phyloP scores from a whole-genome alignment of 2,113 vertebrate species.

The Protobothrops mucrosquamatus region DNA sequence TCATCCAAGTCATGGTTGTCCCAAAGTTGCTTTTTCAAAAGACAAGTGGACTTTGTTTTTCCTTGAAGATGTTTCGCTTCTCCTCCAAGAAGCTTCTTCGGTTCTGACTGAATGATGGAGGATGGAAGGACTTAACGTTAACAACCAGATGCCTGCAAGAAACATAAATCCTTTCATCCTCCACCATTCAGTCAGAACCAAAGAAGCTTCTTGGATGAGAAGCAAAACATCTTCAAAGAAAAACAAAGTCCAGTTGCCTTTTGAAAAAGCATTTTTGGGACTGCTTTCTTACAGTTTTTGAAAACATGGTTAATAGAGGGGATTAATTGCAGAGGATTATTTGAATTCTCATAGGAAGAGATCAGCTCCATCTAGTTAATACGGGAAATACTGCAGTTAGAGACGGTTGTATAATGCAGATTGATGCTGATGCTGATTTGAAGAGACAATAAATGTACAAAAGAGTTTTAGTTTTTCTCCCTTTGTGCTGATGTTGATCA shows the following conservation, averaged over 20 bases:
- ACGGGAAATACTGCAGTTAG: not conserved
- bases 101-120: too few relatives aligned
- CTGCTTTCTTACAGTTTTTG: not conserved
- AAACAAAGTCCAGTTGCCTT: not conserved
- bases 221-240: not conserved
- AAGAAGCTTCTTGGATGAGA: not conserved
- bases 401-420: not conserved
- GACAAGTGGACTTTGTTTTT: too few relatives aligned
- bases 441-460: not conserved
- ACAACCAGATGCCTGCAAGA: not conserved
- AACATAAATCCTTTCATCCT: not conserved
- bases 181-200: not conserved
- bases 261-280: not conserved
- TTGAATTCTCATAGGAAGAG: not conserved
- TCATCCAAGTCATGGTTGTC: not conserved
- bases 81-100: too few relatives aligned
- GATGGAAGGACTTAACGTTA: not conserved
- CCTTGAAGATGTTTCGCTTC: too few relatives aligned
- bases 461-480: not conserved
- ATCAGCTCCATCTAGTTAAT: not conserved
- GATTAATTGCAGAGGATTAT: slow-evolving; percentile 11
- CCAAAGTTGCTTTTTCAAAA: not conserved
- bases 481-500: not conserved
- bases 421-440: not conserved
- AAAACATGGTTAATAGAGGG: not conserved